A percentile compares a stretch with the other conserved stretches of the same genome.
These are phyloP conservation scores for Meloidogyne exigua DNA, from an alignment of 1,140 invertebrate genomes.

Conservation along the genomic window DNA sequence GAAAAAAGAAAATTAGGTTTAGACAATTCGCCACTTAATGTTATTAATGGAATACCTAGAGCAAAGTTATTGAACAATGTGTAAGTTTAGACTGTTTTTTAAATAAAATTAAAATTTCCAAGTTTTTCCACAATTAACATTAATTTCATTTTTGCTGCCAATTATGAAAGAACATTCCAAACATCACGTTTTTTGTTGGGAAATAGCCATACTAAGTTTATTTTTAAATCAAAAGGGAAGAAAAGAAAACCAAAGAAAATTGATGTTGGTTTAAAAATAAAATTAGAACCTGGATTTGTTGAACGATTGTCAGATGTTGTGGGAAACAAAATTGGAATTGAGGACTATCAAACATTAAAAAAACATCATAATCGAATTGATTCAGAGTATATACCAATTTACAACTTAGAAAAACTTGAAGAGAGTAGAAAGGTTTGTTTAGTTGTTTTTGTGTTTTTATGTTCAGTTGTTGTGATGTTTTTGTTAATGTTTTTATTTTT, in stretches of 20 bases:
- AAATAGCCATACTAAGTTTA: no score
- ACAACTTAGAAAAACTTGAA: neutral
- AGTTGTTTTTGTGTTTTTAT: neutral
- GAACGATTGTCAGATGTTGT: neutral
- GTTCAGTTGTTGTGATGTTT: no score
- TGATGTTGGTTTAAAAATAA: neutral
- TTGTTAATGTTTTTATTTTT: no score
- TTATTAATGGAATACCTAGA: no score
- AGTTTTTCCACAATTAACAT: conserved; percentile 6
- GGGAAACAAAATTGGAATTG: neutral
- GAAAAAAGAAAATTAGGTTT: no score
- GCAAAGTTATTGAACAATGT: no score
- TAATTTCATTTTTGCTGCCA: neutral
- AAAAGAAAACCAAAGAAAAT: neutral
- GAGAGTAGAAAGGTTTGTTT: neutral
- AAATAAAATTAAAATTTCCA: neutral
- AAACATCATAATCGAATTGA: conserved; percentile 3
- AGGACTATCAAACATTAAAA: neutral
- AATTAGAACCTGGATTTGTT: conserved; percentile 8
- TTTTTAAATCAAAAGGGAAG: no score
- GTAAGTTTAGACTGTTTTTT: neutral
- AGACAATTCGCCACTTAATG: no score
- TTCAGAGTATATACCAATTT: neutral
- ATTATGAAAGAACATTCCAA: neutral
- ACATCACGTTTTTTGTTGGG: neutral